Percentiles rank a stretch among this genome's conserved stretches.
These are phyloP conservation scores for Aviceda subcristata DNA, from an alignment of 2,113 vertebrate genomes.

Conservation along the genomic window DNA sequence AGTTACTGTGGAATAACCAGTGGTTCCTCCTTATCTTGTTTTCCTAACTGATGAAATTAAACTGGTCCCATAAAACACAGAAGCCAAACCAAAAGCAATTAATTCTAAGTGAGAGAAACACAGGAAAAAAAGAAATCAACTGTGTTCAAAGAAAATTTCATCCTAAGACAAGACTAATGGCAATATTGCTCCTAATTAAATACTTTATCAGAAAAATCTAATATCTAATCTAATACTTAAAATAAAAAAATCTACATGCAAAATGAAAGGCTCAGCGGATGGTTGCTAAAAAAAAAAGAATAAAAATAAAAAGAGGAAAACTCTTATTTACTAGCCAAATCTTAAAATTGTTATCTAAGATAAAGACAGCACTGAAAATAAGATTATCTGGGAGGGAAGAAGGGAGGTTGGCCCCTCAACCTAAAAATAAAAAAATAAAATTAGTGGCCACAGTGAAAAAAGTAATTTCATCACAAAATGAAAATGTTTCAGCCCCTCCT, in stretches of 20 bases:
- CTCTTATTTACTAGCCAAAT: not conserved
- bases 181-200: not conserved
- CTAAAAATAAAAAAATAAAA: not conserved
- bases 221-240: not conserved
- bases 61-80: not conserved
- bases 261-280: not conserved
- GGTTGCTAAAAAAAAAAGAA: not conserved
- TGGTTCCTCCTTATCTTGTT: not conserved
- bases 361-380: not conserved
- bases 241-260: not conserved
- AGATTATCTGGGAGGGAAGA: not conserved
- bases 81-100: not conserved
- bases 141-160: not conserved
- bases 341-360: not conserved
- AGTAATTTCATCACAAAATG: not conserved
- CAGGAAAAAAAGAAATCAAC: not conserved
- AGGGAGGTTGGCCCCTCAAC: not conserved
- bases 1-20: not conserved
- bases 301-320: not conserved
- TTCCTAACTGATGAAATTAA: not conserved
- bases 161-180: not conserved
- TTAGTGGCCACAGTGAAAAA: not conserved
- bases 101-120: not conserved
- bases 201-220: not conserved
- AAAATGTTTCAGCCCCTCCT: not conserved